Percentiles rank a stretch among this genome's conserved stretches.
Evolutionary conservation across 2,797 vertebrate species (phyloP).

Genomic region (Anas capensis): DNA sequence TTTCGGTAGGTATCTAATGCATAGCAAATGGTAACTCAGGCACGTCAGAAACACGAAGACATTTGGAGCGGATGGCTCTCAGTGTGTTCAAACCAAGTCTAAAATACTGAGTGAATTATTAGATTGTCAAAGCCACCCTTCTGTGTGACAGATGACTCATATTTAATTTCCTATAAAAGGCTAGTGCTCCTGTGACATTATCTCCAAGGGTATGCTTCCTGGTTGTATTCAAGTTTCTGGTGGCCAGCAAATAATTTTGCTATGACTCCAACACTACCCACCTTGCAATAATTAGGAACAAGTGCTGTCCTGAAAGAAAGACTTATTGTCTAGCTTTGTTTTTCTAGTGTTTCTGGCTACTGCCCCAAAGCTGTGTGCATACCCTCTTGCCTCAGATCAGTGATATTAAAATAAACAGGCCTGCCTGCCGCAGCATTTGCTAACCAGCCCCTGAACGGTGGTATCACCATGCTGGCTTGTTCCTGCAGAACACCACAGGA

Average conservation of each 20-base stretch:
- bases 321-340: conserved; percentile 57
- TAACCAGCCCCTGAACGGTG: not conserved
- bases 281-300: conserved; percentile 58
- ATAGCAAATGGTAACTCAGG: conserved; percentile 55
- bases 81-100: not conserved
- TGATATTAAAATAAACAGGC: conserved; percentile 44
- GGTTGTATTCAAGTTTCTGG: conserved; percentile 21
- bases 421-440: conserved; percentile 32
- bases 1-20: conserved; percentile 49
- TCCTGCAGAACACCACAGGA: conserved; percentile 64
- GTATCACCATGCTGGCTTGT: not conserved
- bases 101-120: conserved; percentile 47
- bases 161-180: conserved; percentile 54
- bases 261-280: conserved; percentile 28
- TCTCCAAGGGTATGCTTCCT: conserved; percentile 32
- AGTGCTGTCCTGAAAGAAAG: conserved; percentile 65
- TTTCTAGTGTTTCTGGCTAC: conserved; percentile 53
- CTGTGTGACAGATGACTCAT: conserved; percentile 45
- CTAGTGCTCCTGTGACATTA: conserved; percentile 30
- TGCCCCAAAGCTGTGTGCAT: conserved; percentile 4
- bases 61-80: conserved; percentile 30
- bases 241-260: conserved; percentile 52
- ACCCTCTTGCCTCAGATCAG: conserved; percentile 53
- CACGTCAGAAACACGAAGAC: conserved; percentile 28
- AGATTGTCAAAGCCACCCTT: conserved; percentile 56